Conservation (phyloP, 2,113 vertebrate genomes). For the Calidris pugnax region DNA sequence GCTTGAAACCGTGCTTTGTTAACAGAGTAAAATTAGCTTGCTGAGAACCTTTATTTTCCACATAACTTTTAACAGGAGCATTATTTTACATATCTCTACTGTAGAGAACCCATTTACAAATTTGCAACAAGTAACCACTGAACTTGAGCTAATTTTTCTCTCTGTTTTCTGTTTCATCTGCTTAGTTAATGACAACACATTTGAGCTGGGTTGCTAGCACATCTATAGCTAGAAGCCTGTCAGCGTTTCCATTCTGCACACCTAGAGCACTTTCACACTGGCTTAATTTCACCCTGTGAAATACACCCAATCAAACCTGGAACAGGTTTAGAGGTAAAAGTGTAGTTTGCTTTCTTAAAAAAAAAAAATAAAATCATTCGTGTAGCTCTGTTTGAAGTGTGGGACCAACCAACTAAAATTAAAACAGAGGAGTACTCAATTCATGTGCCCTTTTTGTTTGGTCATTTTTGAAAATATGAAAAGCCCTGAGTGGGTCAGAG, state of each 20-base stretch:
- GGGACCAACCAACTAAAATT: background rate
- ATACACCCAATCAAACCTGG: background rate
- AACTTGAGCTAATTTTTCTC: constrained; percentile 61
- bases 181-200: constrained; percentile 31
- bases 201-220: background rate
- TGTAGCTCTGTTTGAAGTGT: background rate
- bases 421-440: background rate
- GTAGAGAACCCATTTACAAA: constrained; percentile 61
- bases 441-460: background rate
- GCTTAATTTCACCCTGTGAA: background rate
- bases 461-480: background rate
- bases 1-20: constrained; percentile 69
- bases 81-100: constrained; percentile 51
- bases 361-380: background rate
- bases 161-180: constrained; percentile 60
- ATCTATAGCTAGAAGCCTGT: background rate
- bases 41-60: constrained; percentile 70
- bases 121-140: constrained; percentile 24
- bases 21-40: constrained; percentile 73
- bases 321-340: background rate
- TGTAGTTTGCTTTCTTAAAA: background rate
- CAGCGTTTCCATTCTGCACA: constrained; percentile 30
- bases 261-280: background rate
- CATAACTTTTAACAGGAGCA: constrained; percentile 53
- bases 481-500: background rate